A percentile compares a stretch with the other conserved stretches of the same genome.
Evolutionary conservation across 2,797 vertebrate genomes (phyloP).

Genomic region (Sus cebifrons): DNA sequence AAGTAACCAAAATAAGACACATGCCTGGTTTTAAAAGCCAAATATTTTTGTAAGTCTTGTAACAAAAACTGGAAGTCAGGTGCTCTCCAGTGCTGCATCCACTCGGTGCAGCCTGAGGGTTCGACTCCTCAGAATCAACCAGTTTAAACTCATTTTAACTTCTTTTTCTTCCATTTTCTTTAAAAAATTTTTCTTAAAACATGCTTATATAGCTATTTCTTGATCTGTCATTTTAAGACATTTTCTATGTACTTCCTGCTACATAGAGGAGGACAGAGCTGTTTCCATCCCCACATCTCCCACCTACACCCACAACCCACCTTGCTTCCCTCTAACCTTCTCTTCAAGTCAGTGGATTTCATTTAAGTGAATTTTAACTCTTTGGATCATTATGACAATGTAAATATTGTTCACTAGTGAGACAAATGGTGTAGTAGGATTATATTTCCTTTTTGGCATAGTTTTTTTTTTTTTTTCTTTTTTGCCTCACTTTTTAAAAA

Average conservation of each 20-base stretch:
- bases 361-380: neutral
- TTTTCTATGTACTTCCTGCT: conserved; percentile 35
- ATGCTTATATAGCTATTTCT: neutral
- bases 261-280: neutral
- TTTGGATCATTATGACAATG: neutral
- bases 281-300: neutral
- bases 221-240: neutral
- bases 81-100: neutral
- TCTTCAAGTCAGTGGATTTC: neutral
- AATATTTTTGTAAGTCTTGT: neutral
- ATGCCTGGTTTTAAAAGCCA: neutral
- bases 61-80: neutral
- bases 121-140: neutral
- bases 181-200: neutral
- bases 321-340: neutral
- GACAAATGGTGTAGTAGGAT: neutral
- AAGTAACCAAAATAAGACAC: neutral
- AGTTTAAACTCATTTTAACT: neutral
- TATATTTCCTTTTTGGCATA: neutral
- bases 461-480: conserved; percentile 26
- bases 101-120: neutral
- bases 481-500: neutral
- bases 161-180: conserved; percentile 11
- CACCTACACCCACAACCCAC: accelerated
- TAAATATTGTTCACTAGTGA: neutral